Base-by-base conservation (phyloP, 1,140 invertebrate species). In the Microplitis demolitor region DNA sequence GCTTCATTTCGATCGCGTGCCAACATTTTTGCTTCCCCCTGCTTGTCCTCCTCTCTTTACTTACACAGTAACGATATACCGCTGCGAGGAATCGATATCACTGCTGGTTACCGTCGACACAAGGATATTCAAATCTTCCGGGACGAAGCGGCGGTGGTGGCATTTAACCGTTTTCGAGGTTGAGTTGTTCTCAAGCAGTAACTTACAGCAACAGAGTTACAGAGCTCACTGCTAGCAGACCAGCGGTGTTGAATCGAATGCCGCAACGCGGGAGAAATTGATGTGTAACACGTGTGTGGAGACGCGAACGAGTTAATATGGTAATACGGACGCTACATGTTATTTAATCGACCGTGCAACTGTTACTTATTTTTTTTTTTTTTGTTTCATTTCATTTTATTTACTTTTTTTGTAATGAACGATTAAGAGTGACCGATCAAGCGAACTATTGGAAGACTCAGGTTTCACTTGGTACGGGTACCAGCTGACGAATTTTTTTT, bases 31-130 rank as follows among this genome's bases (percentile, higher is more conserved):
- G 39, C 39, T 45, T 45, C 39, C 39, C 39, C 39, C 39, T 76
- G 35, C 60, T 11, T 54, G 5, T 45, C 13, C 33, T n/a, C n/a
- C 67, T 13, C 14, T 53, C 6, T 58, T 67, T 45, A 11, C 39
- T 45, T 45, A 3, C 39, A 9, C 39, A 45, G 39, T 45, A 45
- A 45, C 39, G 6, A 6, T 45, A 45, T 45, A 45, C 39, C 39
- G 39, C 39, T 45, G 39, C 39, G 39, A 45, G 76, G 79, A 83
- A 85, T 85, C 84, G 80, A 85, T 85, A 85, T 83, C 82, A 81
- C 79, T 73, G 62, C 62, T 78, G 78, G 79, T 83, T 83, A 79
- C 78, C 77, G 73, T 68, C 64, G 14, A 35, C 66, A 58, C 54
- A 34, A 24, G 51, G 37, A 54, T 72, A 75, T 72, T 66, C 70